Evolutionary conservation across 2,888 invertebrate genomes (phyloP).

Genomic region (Campaea margaritaria): DNA sequence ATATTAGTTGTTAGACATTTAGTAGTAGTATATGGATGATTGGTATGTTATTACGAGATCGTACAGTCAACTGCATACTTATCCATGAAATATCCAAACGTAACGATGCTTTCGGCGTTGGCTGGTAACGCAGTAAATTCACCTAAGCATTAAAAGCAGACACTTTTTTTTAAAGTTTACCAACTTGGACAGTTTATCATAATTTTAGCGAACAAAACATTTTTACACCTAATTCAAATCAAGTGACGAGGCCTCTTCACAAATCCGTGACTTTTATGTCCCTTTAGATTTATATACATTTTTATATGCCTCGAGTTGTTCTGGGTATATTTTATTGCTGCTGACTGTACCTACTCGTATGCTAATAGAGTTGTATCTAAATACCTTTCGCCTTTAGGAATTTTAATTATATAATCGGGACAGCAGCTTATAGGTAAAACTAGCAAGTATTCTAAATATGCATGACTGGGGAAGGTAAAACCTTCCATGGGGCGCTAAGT

Average conservation of each 20-base stretch:
- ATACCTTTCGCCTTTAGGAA: constrained; percentile 36
- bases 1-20: constrained; percentile 41
- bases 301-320: background rate
- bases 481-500: constrained; percentile 37
- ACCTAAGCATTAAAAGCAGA: no score
- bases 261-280: background rate
- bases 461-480: constrained; percentile 24
- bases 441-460: constrained; percentile 32
- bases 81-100: background rate
- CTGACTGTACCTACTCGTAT: constrained; percentile 26
- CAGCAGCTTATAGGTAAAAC: constrained; percentile 30
- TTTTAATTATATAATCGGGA: constrained; percentile 41
- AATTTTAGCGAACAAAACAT: no score
- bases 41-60: constrained; percentile 18
- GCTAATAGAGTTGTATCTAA: constrained; percentile 37
- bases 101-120: background rate
- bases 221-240: no score
- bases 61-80: constrained; percentile 5
- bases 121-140: no score
- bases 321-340: constrained; percentile 1
- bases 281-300: background rate
- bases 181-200: no score
- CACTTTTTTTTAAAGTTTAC: no score
- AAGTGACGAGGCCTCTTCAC: no score
- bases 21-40: constrained; percentile 8